These are phyloP conservation scores for Resseliella maxima DNA, from an alignment of 2,888 invertebrate species.

Conservation along the genomic window DNA sequence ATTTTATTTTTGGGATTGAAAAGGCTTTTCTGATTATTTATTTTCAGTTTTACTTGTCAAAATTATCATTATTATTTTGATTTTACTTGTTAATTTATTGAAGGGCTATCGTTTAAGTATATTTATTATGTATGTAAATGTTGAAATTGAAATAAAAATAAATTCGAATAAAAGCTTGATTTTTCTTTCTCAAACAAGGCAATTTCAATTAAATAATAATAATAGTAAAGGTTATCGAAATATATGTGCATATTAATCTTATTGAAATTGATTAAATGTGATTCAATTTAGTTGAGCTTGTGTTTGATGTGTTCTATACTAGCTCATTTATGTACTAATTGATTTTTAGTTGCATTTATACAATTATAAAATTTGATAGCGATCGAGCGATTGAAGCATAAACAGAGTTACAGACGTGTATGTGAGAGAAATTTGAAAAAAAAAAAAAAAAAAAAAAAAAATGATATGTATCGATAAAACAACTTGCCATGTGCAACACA, in stretches of 20 bases:
- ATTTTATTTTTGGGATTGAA: conserved; percentile 47
- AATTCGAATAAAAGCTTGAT: background rate
- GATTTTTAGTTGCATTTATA: background rate
- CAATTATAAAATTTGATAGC: background rate
- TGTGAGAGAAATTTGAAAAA: background rate
- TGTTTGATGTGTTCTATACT: background rate
- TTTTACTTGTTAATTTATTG: background rate
- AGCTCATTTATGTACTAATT: background rate
- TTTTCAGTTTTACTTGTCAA: conserved; percentile 40
- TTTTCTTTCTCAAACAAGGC: conserved; percentile 1
- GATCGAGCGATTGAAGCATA: background rate
- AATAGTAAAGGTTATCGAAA: conserved; percentile 25
- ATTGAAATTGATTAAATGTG: conserved; percentile 51
- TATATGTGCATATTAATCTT: conserved; percentile 40
- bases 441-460: background rate
- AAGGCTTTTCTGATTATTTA: conserved; percentile 51
- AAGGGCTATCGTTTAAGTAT: no score
- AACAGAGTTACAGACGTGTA: no score
- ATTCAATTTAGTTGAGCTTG: conserved; percentile 1
- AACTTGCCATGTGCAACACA: conserved; percentile 42
- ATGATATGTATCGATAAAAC: conserved; percentile 27
- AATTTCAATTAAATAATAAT: no score
- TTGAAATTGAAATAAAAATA: conserved; percentile 9
- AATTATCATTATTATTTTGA: conserved; percentile 32
- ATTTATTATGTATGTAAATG: background rate